Conservation (phyloP, 2,113 vertebrate species). For the Ictidomys tridecemlineatus region DNA sequence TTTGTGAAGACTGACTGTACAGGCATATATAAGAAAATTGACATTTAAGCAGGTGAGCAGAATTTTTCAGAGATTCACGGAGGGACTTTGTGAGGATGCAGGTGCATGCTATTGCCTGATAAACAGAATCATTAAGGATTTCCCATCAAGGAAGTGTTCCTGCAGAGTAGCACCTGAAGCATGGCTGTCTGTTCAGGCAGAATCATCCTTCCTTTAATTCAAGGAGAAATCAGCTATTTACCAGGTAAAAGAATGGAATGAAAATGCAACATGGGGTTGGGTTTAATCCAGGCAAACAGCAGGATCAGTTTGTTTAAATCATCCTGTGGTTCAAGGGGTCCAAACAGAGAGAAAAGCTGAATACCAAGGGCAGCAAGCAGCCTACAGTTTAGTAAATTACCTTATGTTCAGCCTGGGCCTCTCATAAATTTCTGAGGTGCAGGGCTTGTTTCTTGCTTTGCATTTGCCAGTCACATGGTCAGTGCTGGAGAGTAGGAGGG, state of each 20-base stretch:
- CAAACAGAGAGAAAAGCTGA: not conserved
- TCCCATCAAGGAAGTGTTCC: not conserved
- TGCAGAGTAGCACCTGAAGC: not conserved
- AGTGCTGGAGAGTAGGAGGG: not conserved
- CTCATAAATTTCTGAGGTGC: not conserved
- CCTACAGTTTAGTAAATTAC: not conserved
- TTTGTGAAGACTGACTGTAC: not conserved
- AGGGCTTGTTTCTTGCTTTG: not conserved
- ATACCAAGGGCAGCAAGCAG: not conserved
- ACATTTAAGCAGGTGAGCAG: slow-evolving; percentile 5
- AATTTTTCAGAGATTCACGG: not conserved
- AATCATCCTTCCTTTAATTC: not conserved
- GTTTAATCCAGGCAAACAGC: not conserved
- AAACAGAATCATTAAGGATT: not conserved
- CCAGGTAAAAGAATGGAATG: not conserved
- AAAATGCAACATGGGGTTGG: too few species aligned
- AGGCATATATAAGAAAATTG: not conserved
- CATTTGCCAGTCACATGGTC: not conserved
- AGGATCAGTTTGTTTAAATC: not conserved
- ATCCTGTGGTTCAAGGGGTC: not conserved
- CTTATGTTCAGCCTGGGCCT: not conserved
- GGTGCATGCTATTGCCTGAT: not conserved
- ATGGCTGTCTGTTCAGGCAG: not conserved
- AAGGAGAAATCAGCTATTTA: not conserved
- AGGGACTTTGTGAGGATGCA: not conserved